Evolutionary conservation across 2,113 vertebrate genomes (phyloP).

Genomic region (Pelvicachromis taeniatus): DNA sequence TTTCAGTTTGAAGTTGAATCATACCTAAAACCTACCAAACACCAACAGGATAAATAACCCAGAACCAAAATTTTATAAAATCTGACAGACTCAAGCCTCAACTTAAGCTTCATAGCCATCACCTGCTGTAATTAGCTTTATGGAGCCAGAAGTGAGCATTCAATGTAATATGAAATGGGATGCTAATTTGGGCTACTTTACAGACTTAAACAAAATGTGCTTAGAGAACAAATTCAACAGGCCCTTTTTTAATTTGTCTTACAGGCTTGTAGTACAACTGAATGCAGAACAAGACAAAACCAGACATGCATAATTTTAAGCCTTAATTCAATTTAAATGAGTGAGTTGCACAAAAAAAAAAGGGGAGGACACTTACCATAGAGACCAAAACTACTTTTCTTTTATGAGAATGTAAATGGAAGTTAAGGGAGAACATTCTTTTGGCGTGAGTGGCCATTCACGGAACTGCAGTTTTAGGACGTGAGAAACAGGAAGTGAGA

Average conservation of each 20-base stretch:
- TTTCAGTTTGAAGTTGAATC: background rate
- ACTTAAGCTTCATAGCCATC: background rate
- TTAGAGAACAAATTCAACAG: background rate
- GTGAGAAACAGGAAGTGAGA: background rate
- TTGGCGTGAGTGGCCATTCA: background rate
- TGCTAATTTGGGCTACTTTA: background rate
- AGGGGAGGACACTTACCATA: background rate
- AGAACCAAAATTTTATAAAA: background rate
- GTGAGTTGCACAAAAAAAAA: background rate
- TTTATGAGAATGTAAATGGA: accelerated
- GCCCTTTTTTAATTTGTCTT: background rate
- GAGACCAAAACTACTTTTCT: background rate
- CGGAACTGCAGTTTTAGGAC: accelerated
- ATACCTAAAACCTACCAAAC: background rate
- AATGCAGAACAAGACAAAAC: background rate
- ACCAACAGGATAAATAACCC: background rate
- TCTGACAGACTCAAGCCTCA: background rate
- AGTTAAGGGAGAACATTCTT: background rate
- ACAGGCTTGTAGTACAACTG: background rate
- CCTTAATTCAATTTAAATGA: background rate
- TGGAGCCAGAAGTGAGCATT: background rate
- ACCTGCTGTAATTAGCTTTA: background rate
- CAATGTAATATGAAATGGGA: background rate
- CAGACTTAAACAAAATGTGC: background rate
- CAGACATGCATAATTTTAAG: background rate